These are phyloP conservation scores for Bujurquina vittata DNA, from an alignment of 2,113 vertebrate species.

Conservation along the genomic window DNA sequence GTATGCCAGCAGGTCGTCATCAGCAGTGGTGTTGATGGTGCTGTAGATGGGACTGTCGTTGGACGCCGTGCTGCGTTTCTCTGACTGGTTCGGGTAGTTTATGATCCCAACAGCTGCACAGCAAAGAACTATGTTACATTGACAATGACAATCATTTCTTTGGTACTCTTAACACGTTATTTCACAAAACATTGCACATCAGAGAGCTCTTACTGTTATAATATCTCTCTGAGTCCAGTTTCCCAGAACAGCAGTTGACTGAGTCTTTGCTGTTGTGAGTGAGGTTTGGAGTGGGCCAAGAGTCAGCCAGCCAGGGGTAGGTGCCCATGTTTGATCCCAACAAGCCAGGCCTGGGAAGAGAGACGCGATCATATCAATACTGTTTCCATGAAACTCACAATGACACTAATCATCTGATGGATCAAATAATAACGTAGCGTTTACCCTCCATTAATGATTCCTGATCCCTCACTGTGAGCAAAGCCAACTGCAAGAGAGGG, in stretches of 20 bases:
- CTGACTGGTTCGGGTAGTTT: slow-evolving; percentile 86
- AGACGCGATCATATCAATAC: neutral
- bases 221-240: slow-evolving; percentile 88
- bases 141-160: neutral
- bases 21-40: slow-evolving; percentile 86
- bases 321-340: slow-evolving; percentile 82
- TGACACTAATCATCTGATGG: neutral
- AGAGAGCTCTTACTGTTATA: slow-evolving; percentile 87
- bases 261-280: slow-evolving; percentile 83
- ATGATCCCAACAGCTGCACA: slow-evolving; percentile 86
- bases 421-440: slow-evolving; percentile 18
- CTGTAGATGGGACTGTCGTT: slow-evolving; percentile 92
- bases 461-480: slow-evolving; percentile 84
- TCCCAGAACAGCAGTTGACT: slow-evolving; percentile 78
- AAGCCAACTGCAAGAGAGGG: slow-evolving; percentile 82
- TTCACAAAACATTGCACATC: neutral
- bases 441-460: slow-evolving; percentile 88
- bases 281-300: slow-evolving; percentile 85
- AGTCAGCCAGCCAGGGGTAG: slow-evolving; percentile 92
- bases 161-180: neutral
- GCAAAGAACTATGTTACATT: neutral
- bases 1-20: slow-evolving; percentile 81
- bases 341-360: slow-evolving; percentile 79
- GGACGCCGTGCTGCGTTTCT: slow-evolving; percentile 80
- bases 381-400: neutral